Evolutionary conservation across 2,888 invertebrate genomes (phyloP), one percentile per base, ranked within the genome.

Genomic region (Tetropium fuscum): DNA sequence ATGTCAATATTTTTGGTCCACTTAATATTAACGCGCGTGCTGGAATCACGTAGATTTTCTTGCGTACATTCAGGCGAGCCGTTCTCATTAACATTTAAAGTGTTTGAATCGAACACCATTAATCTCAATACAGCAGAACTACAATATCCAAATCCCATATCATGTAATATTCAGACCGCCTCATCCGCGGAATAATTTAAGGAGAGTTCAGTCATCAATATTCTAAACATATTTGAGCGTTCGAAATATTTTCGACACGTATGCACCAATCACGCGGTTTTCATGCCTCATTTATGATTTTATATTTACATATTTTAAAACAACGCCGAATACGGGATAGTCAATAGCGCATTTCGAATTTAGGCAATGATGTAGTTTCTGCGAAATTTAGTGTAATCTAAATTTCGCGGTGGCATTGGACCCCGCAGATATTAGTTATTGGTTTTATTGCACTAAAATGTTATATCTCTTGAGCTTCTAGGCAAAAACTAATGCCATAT

Each of bases 241-340:
- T 54, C 34, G 20, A 25, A 56, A 62, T 58, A 62, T 62, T 62
- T 58, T 55, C 55, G 43, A 58, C 62, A 62, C 58, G 58, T 62
- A 62, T 58, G 55, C 55, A 11, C 56, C 62, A 62, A 62, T 62
- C 62, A 62, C 53, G 51, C 58, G 59, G 58, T 58, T 62, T 62
- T 62, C 58, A 62, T 53, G 62, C 45, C 51, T 55, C 56, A 48
- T 53, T 51, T 56, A 38, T 53, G 47, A 58, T 53, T n/a, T 53
- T 15, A 34, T 2, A 34, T 13, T 34, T 34, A 34, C 34, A 15
- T 34, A 34, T 13, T 6, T 34, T 34, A n/a, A n/a, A n/a, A n/a
- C n/a, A n/a, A n/a, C n/a, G n/a, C n/a, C n/a, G n/a, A n/a, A n/a
- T n/a, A n/a, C n/a, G n/a, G n/a, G n/a, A n/a, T n/a, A n/a, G n/a